phyloP scores from a whole-genome alignment of 2,888 invertebrate genomes.

The Brassicogethes aeneus region DNA sequence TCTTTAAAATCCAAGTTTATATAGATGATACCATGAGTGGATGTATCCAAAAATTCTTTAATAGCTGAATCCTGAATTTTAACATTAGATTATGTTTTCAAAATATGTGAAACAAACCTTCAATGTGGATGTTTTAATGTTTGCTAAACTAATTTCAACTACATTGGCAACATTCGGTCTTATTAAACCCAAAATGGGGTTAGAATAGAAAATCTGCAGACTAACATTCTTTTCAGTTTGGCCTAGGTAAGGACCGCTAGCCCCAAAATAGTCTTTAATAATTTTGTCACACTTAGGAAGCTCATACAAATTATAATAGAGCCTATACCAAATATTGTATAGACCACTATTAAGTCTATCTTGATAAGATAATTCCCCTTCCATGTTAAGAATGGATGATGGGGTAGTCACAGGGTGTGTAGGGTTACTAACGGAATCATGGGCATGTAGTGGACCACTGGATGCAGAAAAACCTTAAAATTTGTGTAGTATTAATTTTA shows the following conservation, averaged over 20 bases:
- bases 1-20: too few species aligned
- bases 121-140: too few species aligned
- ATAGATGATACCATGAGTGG: too few species aligned
- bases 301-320: background rate
- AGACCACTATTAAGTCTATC: background rate
- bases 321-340: background rate
- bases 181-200: background rate
- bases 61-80: too few species aligned
- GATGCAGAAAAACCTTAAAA: background rate
- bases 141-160: background rate
- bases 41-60: too few species aligned
- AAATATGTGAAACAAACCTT: too few species aligned
- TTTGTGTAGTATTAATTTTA: background rate
- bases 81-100: too few species aligned
- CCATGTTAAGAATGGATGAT: background rate
- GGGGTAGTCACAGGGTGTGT: background rate
- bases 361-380: background rate
- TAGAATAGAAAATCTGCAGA: background rate
- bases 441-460: background rate
- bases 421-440: background rate
- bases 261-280: background rate
- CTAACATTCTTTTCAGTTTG: background rate
- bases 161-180: background rate
- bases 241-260: background rate
- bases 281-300: background rate